phyloP scores from a whole-genome alignment of 2,888 invertebrate genomes.

The Hemithea aestivaria region DNA sequence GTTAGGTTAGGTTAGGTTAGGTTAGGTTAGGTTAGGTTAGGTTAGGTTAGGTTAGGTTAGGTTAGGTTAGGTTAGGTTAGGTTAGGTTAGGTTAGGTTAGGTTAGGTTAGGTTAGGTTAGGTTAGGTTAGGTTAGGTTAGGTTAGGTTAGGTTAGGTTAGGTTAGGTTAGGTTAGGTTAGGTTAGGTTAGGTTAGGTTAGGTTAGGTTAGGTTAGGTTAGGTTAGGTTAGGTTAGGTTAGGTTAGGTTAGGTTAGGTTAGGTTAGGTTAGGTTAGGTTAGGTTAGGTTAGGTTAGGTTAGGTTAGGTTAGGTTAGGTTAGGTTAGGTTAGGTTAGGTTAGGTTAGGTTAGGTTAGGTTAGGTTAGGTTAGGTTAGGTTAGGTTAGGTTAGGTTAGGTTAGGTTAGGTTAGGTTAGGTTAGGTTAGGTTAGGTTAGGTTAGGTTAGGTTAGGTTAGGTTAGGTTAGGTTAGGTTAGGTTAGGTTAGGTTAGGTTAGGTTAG shows the following conservation, averaged over 20 bases:
- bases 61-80: slow-evolving; percentile 19
- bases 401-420: slow-evolving; percentile 15
- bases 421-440: slow-evolving; percentile 10
- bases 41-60: slow-evolving; percentile 20
- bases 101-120: slow-evolving; percentile 15
- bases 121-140: slow-evolving; percentile 12
- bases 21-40: slow-evolving; percentile 17
- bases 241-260: slow-evolving; percentile 9
- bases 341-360: slow-evolving; percentile 22
- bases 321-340: slow-evolving; percentile 13
- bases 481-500: slow-evolving; percentile 10
- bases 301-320: slow-evolving; percentile 15
- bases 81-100: slow-evolving; percentile 20
- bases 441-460: slow-evolving; percentile 11
- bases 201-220: slow-evolving; percentile 11
- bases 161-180: slow-evolving; percentile 12
- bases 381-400: slow-evolving; percentile 19
- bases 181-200: slow-evolving; percentile 15
- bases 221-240: too few relatives aligned
- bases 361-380: slow-evolving; percentile 30
- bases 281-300: slow-evolving; percentile 20
- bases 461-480: slow-evolving; percentile 6
- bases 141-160: slow-evolving; percentile 14
- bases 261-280: slow-evolving; percentile 14
- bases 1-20: slow-evolving; percentile 14